phyloP scores from a whole-genome alignment of 2,888 invertebrate genomes.

The Yponomeuta malinellus region DNA sequence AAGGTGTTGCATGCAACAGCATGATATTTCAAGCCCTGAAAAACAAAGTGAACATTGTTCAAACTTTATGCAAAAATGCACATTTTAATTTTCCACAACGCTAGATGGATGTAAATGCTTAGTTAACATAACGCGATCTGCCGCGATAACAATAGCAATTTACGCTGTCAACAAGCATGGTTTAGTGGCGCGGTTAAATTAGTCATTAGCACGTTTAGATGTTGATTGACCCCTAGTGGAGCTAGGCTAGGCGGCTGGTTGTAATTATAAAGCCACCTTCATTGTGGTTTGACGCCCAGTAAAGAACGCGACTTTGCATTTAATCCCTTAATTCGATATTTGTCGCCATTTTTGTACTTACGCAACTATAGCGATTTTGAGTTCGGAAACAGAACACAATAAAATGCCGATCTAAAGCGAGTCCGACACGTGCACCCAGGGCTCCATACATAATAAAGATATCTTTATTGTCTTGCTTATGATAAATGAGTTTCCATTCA shows the following conservation, averaged over 20 bases:
- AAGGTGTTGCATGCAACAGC: not conserved
- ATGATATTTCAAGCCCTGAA: not conserved
- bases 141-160: conserved; percentile 11
- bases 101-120: not conserved
- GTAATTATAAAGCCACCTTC: conserved; percentile 6
- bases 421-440: too few species aligned
- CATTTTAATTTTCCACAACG: not conserved
- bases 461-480: too few species aligned
- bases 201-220: conserved; percentile 15
- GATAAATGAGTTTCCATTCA: too few species aligned
- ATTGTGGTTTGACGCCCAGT: conserved; percentile 31
- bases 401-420: too few species aligned
- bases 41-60: not conserved
- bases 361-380: too few species aligned
- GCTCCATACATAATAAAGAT: too few species aligned
- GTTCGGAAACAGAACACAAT: too few species aligned
- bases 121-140: not conserved
- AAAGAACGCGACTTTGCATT: not conserved
- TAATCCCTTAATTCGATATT: too few species aligned
- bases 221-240: conserved; percentile 26
- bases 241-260: conserved; percentile 3
- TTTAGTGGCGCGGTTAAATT: conserved; percentile 12
- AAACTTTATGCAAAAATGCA: not conserved
- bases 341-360: too few species aligned
- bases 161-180: conserved; percentile 14